Base-by-base conservation (phyloP, 2,797 vertebrate species). In the Anas bernieri region DNA sequence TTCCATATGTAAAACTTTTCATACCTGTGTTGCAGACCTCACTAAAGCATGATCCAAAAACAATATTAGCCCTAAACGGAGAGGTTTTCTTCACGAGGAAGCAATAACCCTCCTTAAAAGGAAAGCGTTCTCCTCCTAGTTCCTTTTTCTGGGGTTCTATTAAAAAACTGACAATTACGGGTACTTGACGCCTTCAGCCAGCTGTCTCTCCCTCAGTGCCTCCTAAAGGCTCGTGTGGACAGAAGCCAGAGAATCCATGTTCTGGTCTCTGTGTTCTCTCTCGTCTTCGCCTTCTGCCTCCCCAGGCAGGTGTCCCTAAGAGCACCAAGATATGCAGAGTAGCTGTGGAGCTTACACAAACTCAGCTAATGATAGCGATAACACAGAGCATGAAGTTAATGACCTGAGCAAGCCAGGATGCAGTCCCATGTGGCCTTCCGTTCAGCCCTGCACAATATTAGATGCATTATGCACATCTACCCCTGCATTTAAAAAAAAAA, bases 211-310 rank as follows among this genome's bases (percentile, higher is more conserved):
- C 93, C 46, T 77, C 45, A 70, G 16, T 46, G 90, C 16, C 17
- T 84, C 45, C 17, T 54, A 75, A 80, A 85, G 41, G 64, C 20
- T 93, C 39, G 39, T 77, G 23, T 73, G 43, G 69, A 86, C 50
- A 85, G 64, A 83, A 83, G 39, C 68, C 91, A 95, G 78, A 85
- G 23, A 89, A 95, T 74, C 13, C 18, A 15, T 26, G n/a, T 93
- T 87, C 52, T 75, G 6, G 8, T 46, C 66, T 80, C 35, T 59
- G 3, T 15, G 30, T 46, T 52, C 26, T 46, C 80, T 67, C 75
- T 84, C 22, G 58, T 43, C 14, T 14, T 56, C 11, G 33, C 13
- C 79, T 83, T 92, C 59, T 81, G 50, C 39, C 58, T 87, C 92
- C 35, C 35, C 74, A 74, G 92, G 80, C 30, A 74, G 81, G 28